A percentile compares a stretch with the other conserved stretches of the same genome.
Conservation (phyloP, 2,113 vertebrate genomes). For the Crotalus viridis region DNA sequence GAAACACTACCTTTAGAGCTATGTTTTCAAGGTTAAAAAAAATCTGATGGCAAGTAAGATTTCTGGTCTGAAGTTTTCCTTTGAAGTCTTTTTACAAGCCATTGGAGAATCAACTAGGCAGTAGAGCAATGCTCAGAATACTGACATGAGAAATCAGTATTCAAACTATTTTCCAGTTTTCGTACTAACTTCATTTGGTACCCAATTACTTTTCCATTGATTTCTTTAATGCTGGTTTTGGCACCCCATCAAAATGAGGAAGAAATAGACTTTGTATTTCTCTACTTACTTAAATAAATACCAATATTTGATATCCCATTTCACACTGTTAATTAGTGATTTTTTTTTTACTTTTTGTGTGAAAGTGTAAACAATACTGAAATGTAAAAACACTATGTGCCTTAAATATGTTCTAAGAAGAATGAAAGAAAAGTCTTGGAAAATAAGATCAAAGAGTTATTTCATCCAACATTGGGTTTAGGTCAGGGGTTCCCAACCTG, state of each 20-base stretch:
- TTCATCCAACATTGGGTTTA: background rate
- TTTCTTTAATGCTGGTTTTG: background rate
- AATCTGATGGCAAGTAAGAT: slow-evolving; percentile 50
- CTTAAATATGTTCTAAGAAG: background rate
- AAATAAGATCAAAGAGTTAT: background rate
- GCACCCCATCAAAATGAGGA: background rate
- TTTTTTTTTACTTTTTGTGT: background rate
- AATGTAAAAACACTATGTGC: background rate
- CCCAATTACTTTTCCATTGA: background rate
- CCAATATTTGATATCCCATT: background rate
- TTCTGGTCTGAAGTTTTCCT: slow-evolving; percentile 56
- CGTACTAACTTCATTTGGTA: slow-evolving; percentile 4
- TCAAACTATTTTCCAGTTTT: background rate
- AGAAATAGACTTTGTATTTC: background rate
- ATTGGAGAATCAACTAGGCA: slow-evolving; percentile 38
- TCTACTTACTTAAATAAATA: background rate
- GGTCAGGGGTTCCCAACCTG: too few relatives aligned
- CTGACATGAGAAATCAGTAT: slow-evolving; percentile 25
- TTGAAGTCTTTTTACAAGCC: slow-evolving; percentile 57
- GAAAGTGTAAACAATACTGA: background rate
- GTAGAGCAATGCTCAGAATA: slow-evolving; percentile 23
- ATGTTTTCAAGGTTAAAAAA: slow-evolving; percentile 60
- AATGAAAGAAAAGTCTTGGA: background rate
- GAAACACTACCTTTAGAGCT: slow-evolving; percentile 34
- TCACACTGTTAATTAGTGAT: background rate